These are phyloP conservation scores for Mesaphorura yosii DNA, from an alignment of 1,140 invertebrate genomes.

Conservation along the genomic window DNA sequence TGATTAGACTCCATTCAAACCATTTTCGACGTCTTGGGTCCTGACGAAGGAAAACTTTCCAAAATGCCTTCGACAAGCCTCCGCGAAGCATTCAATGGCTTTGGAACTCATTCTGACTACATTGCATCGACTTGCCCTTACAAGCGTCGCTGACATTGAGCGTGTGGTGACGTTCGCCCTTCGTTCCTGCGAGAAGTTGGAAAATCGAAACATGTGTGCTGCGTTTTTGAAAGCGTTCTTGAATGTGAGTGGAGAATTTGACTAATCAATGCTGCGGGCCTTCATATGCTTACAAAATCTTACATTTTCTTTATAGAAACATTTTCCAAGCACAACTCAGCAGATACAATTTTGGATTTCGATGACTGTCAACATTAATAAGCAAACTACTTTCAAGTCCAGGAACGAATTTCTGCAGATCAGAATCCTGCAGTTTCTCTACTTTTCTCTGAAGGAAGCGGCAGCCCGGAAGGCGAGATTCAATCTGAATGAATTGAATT, in stretches of 20 bases:
- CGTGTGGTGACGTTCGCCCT: conserved; percentile 18
- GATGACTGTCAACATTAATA: neutral
- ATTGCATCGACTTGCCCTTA: conserved; percentile 8
- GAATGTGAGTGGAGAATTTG: conserved; percentile 14
- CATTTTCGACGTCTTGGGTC: conserved; percentile 1
- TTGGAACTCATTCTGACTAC: conserved; percentile 19
- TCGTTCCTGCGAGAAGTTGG: neutral
- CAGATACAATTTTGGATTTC: conserved; percentile 15
- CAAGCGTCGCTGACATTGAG: neutral
- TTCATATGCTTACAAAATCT: too few species aligned
- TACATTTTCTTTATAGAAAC: too few species aligned
- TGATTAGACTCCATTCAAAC: neutral
- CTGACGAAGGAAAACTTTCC: conserved; percentile 18
- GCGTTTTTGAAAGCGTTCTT: conserved; percentile 21
- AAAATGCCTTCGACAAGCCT: conserved; percentile 6
- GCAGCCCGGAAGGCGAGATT: neutral
- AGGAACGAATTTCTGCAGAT: conserved; percentile 13
- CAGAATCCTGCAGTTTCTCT: conserved; percentile 20
- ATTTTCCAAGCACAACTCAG: too few species aligned
- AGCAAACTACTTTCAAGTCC: neutral
- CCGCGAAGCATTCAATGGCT: conserved; percentile 8
- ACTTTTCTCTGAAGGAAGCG: neutral
- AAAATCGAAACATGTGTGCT: conserved; percentile 11
- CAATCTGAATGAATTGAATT: neutral
- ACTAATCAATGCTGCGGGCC: too few species aligned